Evolutionary conservation across 2,888 invertebrate genomes (phyloP).

Genomic region (Plebejus anna): DNA sequence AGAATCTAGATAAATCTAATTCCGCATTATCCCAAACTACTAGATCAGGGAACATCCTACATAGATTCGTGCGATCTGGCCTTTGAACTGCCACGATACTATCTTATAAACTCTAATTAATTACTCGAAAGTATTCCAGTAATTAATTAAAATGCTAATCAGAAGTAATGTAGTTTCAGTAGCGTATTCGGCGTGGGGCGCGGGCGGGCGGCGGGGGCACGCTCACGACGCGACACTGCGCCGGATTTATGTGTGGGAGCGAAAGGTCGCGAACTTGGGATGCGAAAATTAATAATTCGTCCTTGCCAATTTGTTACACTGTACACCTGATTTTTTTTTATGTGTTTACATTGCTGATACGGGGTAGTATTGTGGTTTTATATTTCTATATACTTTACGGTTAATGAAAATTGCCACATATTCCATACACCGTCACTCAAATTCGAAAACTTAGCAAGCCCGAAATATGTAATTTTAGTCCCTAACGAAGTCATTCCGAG

Average conservation of each 20-base stretch:
- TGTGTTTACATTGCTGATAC: background rate
- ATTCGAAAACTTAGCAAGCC: too few species aligned
- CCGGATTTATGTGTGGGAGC: conserved; percentile 70
- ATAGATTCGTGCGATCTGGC: conserved; percentile 25
- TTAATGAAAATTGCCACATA: too few species aligned
- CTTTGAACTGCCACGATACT: conserved; percentile 26
- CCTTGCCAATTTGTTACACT: conserved; percentile 27
- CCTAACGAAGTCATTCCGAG: too few species aligned
- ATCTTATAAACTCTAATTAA: conserved; percentile 28
- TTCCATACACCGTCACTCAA: too few species aligned
- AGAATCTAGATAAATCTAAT: conserved; percentile 11
- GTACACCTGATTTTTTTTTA: conserved; percentile 16
- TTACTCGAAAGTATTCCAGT: conserved; percentile 29
- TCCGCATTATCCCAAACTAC: background rate
- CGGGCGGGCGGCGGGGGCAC: conserved; percentile 42
- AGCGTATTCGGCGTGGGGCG: conserved; percentile 30
- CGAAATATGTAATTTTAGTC: too few species aligned
- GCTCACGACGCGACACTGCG: conserved; percentile 63
- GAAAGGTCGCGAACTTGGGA: conserved; percentile 57
- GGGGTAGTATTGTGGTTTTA: background rate
- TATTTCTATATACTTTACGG: background rate
- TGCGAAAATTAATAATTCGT: conserved; percentile 56
- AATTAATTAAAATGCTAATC: conserved; percentile 33
- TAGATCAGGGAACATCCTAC: conserved; percentile 20
- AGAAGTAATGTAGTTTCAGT: conserved; percentile 27